Percentiles rank a stretch among this genome's conserved stretches.
These are phyloP conservation scores for Drosophila affinis DNA, from an alignment of 2,888 invertebrate species.

Conservation along the genomic window DNA sequence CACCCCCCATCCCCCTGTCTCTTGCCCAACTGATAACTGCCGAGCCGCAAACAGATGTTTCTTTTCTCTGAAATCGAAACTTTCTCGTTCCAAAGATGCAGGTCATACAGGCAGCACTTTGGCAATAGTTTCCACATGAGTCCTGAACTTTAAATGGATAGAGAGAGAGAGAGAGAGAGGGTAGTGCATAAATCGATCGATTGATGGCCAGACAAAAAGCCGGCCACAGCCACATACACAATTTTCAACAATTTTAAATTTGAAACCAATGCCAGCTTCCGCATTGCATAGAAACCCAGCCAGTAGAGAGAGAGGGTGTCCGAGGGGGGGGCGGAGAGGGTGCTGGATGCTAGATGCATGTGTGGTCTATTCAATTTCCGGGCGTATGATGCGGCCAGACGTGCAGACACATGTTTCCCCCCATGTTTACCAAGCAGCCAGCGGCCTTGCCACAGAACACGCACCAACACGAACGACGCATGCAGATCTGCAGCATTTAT, in stretches of 20 bases:
- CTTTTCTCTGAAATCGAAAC: slow-evolving; percentile 6
- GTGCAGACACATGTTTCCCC: slow-evolving; percentile 65
- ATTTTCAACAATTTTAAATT: background rate
- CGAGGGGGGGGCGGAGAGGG: background rate
- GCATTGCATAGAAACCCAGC: slow-evolving; percentile 30
- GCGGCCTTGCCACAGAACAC: slow-evolving; percentile 69
- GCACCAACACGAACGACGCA: slow-evolving; percentile 40
- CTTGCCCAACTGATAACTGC: slow-evolving; percentile 2
- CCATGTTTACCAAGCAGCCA: slow-evolving; percentile 49
- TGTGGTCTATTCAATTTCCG: slow-evolving; percentile 26
- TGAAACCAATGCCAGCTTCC: slow-evolving; percentile 13
- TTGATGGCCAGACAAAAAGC: background rate
- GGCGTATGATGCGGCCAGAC: slow-evolving; percentile 30
- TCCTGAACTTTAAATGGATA: slow-evolving; percentile 31
- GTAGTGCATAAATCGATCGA: slow-evolving; percentile 15
- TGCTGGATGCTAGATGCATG: background rate
- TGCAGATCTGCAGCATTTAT: slow-evolving; percentile 28
- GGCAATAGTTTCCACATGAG: slow-evolving; percentile 22
- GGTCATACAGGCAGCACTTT: slow-evolving; percentile 24
- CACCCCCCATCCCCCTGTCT: background rate
- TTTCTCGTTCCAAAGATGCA: slow-evolving; percentile 13
- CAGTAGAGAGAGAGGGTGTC: background rate
- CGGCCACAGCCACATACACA: background rate
- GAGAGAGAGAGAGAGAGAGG: background rate
- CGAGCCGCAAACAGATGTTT: slow-evolving; percentile 12